These are phyloP conservation scores for Helicoverpa zea DNA, from an alignment of 1,140 invertebrate genomes.

Conservation along the genomic window DNA sequence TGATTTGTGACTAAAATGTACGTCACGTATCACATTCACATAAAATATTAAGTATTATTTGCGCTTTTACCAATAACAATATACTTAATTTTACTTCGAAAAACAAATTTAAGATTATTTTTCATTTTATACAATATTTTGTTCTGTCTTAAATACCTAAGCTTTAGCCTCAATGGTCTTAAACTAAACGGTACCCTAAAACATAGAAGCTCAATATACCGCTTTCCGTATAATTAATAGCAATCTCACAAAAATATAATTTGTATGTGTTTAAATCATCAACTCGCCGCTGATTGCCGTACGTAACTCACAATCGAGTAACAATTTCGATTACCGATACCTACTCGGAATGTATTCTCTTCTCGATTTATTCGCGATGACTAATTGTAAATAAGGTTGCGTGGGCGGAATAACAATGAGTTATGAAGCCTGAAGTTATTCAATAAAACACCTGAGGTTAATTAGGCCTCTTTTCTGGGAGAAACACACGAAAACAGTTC, in stretches of 20 bases:
- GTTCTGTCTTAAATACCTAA: no score
- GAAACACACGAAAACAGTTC: neutral
- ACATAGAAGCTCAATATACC: slow-evolving; percentile 21
- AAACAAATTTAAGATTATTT: no score
- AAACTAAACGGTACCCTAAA: neutral
- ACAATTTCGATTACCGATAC: neutral
- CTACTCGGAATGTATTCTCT: neutral
- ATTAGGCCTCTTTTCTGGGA: slow-evolving; percentile 7
- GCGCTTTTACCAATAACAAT: no score
- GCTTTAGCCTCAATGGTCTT: neutral
- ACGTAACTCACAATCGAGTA: neutral
- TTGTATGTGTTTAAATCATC: slow-evolving; percentile 12
- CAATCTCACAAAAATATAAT: slow-evolving; percentile 18
- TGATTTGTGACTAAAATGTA: no score
- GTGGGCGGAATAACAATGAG: slow-evolving; percentile 44
- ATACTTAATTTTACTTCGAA: no score
- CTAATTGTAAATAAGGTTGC: slow-evolving; percentile 21
- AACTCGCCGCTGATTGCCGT: neutral
- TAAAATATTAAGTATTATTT: no score
- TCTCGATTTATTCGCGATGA: slow-evolving; percentile 16
- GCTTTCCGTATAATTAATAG: slow-evolving; percentile 34
- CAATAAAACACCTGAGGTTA: slow-evolving; percentile 34
- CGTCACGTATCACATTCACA: no score
- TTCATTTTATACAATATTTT: neutral
- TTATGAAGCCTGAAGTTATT: slow-evolving; percentile 16